Percentiles rank a stretch among this genome's conserved stretches.
Evolutionary conservation across 2,888 invertebrate genomes (phyloP).

Genomic region (Flabesymbios commensalis): DNA sequence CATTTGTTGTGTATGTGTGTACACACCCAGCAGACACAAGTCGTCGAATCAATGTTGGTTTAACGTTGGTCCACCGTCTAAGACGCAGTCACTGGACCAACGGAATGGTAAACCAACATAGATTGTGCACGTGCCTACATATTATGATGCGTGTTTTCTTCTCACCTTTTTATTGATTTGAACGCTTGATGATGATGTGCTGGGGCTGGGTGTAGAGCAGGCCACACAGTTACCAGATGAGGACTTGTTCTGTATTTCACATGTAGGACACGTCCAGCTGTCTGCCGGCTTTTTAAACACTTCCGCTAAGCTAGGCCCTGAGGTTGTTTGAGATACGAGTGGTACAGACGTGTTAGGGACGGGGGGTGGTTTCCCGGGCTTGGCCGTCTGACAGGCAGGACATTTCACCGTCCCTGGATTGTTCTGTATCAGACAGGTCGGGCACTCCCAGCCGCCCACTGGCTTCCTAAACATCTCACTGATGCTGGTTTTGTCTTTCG

Average conservation of each 20-base stretch:
- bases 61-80: no score
- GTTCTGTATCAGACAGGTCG: conserved; percentile 38
- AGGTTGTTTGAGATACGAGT: neutral
- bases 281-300: conserved; percentile 41
- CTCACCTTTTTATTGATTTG: no score
- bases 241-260: conserved; percentile 44
- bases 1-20: no score
- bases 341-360: no score
- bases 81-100: no score
- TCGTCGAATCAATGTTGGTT: no score
- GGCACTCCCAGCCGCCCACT: conserved; percentile 39
- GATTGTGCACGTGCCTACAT: no score
- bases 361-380: conserved; percentile 5
- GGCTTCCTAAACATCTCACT: conserved; percentile 21
- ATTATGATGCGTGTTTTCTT: no score
- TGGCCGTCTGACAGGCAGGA: conserved; percentile 14
- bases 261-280: conserved; percentile 51
- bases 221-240: conserved; percentile 45
- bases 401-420: conserved; percentile 21
- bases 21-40: no score
- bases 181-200: no score
- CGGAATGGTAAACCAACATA: no score
- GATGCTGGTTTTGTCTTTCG: conserved; percentile 13
- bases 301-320: conserved; percentile 1
- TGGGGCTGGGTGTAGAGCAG: conserved; percentile 53